Conservation (phyloP, 2,888 invertebrate genomes). For the Drosophila longiperda region DNA sequence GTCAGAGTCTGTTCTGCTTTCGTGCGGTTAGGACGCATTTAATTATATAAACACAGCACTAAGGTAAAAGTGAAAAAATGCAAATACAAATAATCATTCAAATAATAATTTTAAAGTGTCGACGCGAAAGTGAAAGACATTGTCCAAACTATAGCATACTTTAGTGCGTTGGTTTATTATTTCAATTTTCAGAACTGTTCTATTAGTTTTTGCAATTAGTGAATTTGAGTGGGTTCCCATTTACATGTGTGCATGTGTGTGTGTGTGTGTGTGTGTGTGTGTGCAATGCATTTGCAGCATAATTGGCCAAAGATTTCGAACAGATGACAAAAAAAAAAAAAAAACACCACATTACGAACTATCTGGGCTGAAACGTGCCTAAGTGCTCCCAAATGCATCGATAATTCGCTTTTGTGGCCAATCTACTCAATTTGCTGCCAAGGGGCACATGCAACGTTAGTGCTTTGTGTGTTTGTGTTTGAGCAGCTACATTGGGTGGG, state of each 20-base stretch:
- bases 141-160: conserved; percentile 36
- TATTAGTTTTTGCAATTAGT: not conserved
- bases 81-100: not conserved
- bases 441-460: conserved; percentile 20
- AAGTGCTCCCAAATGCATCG: conserved; percentile 78
- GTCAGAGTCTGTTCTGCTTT: conserved; percentile 77
- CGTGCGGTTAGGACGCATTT: conserved; percentile 65
- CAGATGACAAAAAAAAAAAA: conserved; percentile 26
- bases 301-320: conserved; percentile 26
- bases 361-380: conserved; percentile 62
- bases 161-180: conserved; percentile 12
- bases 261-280: conserved; percentile 7
- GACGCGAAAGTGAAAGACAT: not conserved
- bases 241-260: conserved; percentile 1
- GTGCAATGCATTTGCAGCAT: conserved; percentile 35
- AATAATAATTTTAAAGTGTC: conserved; percentile 1
- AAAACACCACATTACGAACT: conserved; percentile 17
- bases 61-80: conserved; percentile 44
- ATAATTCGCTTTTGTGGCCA: conserved; percentile 76
- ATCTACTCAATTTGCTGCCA: conserved; percentile 61
- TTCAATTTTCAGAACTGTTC: not conserved
- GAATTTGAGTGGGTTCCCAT: not conserved
- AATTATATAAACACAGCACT: conserved; percentile 2
- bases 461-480: conserved; percentile 17
- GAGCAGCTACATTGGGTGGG: conserved; percentile 25